Evolutionary conservation across 2,888 invertebrate genomes (phyloP).

Genomic region (Scaptomyza caliginosa): DNA sequence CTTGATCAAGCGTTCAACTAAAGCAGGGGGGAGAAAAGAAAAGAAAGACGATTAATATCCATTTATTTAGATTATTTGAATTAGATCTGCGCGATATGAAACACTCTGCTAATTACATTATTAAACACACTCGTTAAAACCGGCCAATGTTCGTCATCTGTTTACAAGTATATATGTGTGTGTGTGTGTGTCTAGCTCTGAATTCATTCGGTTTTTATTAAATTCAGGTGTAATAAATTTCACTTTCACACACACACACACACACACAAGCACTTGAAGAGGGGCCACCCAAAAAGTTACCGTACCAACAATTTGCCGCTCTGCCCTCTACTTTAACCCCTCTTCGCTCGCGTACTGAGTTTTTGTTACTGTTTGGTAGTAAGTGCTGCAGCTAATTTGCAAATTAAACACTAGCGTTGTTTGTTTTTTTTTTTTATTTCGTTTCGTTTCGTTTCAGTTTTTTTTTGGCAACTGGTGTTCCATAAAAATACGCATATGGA

Average conservation of each 20-base stretch:
- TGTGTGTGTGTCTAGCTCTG: constrained; percentile 46
- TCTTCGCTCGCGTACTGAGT: constrained; percentile 3
- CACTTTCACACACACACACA: constrained; percentile 72
- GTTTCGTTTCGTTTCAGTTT: too few species aligned
- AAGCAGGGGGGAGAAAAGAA: constrained; percentile 1
- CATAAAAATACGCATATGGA: constrained; percentile 61
- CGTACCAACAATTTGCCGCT: constrained; percentile 30
- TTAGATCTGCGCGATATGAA: constrained; percentile 37
- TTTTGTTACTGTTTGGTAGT: constrained; percentile 15
- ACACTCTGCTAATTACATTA: constrained; percentile 44
- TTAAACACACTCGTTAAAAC: constrained; percentile 31
- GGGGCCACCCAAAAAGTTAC: constrained; percentile 55
- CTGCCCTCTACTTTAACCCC: constrained; percentile 5
- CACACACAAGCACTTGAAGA: too few species aligned
- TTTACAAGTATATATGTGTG: background rate
- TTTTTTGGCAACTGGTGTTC: constrained; percentile 51
- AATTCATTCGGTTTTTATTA: constrained; percentile 58
- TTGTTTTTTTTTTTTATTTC: too few species aligned
- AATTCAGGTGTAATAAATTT: constrained; percentile 72
- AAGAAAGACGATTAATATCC: constrained; percentile 17
- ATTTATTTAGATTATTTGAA: constrained; percentile 49
- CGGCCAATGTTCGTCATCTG: constrained; percentile 14
- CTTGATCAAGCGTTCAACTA: constrained; percentile 85
- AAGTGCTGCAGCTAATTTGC: too few species aligned
- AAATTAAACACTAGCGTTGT: too few species aligned